Evolutionary conservation across 2,113 vertebrate genomes (phyloP).

Genomic region (Zootoca vivipara): DNA sequence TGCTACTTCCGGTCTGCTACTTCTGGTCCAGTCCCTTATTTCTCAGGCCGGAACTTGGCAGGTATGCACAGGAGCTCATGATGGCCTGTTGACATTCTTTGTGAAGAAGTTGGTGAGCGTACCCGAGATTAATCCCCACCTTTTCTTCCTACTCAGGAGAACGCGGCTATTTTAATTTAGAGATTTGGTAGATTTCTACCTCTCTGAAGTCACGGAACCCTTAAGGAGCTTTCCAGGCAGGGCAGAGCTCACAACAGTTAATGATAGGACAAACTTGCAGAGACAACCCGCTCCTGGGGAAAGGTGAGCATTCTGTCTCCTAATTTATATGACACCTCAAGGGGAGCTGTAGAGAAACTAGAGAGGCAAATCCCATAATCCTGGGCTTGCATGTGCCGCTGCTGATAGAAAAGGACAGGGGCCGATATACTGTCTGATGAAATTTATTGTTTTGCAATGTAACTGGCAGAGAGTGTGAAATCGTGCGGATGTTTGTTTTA

Average conservation of each 20-base stretch:
- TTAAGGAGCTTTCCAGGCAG: too few species aligned
- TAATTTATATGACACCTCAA: slow-evolving; percentile 55
- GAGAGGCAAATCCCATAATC: background rate
- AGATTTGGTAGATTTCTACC: background rate
- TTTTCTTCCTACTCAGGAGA: background rate
- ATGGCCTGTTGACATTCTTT: background rate
- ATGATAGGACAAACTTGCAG: slow-evolving; percentile 40
- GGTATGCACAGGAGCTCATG: background rate
- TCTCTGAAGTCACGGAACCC: background rate
- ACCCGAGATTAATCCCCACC: background rate
- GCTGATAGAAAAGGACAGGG: slow-evolving; percentile 49
- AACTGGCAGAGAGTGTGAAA: background rate
- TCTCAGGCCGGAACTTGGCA: too few species aligned
- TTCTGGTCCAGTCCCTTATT: too few species aligned
- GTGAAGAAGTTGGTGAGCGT: background rate
- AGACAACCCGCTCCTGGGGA: slow-evolving; percentile 48
- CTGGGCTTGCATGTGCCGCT: background rate
- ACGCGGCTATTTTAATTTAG: background rate
- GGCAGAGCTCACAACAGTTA: background rate
- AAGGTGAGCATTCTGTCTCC: slow-evolving; percentile 10
- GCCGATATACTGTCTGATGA: slow-evolving; percentile 25
- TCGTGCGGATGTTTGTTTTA: background rate
- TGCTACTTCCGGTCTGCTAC: too few species aligned
- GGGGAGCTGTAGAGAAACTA: slow-evolving; percentile 3
- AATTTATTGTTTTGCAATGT: slow-evolving; percentile 29